phyloP scores from a whole-genome alignment of 2,888 invertebrate species.

The Cheiracanthium punctorium region DNA sequence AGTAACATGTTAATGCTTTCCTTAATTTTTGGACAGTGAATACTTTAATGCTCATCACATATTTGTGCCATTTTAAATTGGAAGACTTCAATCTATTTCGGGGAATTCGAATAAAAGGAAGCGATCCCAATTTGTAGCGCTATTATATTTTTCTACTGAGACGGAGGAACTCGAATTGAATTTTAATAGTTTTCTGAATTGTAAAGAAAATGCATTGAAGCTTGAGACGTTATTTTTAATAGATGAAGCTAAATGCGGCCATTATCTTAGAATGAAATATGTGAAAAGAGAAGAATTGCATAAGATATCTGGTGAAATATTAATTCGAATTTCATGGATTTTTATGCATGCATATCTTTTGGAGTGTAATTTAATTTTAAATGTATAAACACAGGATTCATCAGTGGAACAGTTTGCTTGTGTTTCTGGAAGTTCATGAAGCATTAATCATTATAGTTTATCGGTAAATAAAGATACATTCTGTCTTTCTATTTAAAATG shows the following conservation, averaged over 20 bases:
- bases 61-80: not conserved
- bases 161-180: not conserved
- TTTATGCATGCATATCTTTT: no score
- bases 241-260: not conserved
- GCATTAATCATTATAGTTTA: no score
- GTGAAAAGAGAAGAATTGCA: not conserved
- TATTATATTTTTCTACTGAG: not conserved
- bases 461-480: no score
- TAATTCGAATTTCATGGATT: not conserved
- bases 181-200: slow-evolving; percentile 10
- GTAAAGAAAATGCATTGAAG: not conserved
- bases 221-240: not conserved
- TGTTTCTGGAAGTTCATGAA: no score
- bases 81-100: not conserved
- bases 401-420: no score
- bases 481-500: no score
- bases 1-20: not conserved
- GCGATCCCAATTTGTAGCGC: not conserved
- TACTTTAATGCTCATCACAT: slow-evolving; percentile 1
- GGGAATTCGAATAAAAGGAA: not conserved
- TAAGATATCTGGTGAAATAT: not conserved
- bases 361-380: no score
- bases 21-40: not conserved
- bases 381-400: no score
- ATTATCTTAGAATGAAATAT: not conserved